Conservation (phyloP, 2,888 invertebrate genomes). For the Pachliopta kotzebuea region DNA sequence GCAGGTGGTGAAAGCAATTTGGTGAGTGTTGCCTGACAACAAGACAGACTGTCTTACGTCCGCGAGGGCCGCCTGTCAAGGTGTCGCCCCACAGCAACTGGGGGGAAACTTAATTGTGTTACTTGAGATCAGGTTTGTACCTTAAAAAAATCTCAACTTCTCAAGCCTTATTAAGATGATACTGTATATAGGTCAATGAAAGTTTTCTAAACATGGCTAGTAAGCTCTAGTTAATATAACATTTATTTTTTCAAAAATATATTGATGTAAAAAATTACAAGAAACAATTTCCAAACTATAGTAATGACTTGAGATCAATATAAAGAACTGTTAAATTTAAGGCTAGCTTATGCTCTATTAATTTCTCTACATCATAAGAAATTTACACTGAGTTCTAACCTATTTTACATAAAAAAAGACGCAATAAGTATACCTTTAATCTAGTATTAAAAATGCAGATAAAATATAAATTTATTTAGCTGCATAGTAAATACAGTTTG, state of each 20-base stretch:
- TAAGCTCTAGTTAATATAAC: too few relatives aligned
- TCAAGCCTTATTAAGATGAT: conserved; percentile 5
- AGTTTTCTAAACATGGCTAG: too few relatives aligned
- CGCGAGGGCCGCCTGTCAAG: conserved; percentile 28
- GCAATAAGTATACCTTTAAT: background rate
- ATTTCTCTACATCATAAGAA: too few relatives aligned
- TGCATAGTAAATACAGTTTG: conserved; percentile 2
- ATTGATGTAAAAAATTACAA: too few relatives aligned
- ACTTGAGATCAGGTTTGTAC: conserved; percentile 22
- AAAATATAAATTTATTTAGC: background rate
- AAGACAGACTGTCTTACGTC: conserved; percentile 27
- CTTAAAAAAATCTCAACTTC: conserved; percentile 12
- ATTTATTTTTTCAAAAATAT: too few relatives aligned
- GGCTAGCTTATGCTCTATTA: too few relatives aligned
- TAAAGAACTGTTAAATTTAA: too few relatives aligned
- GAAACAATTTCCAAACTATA: too few relatives aligned
- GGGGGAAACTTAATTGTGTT: conserved; percentile 24
- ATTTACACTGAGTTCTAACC: too few relatives aligned
- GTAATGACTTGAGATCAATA: too few relatives aligned
- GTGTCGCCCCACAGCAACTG: conserved; percentile 17
- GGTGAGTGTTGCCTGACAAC: conserved; percentile 27
- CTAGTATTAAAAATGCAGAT: background rate
- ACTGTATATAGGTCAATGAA: too few relatives aligned
- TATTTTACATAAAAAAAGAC: too few relatives aligned
- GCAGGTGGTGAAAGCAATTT: conserved; percentile 28